phyloP scores from a whole-genome alignment of 2,797 vertebrate species.

The Sebastes taczanowskii region DNA sequence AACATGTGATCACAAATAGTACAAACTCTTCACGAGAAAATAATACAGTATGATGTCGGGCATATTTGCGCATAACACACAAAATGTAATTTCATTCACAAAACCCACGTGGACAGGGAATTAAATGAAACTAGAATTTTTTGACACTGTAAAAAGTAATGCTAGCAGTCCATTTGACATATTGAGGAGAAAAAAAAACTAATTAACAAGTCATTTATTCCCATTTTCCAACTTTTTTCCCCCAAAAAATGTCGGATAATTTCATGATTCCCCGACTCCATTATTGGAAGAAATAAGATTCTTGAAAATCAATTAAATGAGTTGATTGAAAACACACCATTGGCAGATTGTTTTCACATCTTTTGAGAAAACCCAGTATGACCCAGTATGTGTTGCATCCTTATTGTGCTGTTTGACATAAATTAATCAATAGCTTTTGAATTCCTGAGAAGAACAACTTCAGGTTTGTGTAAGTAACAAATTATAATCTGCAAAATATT shows the following conservation, averaged over 20 bases:
- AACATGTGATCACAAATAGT: background rate
- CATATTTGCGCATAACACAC: background rate
- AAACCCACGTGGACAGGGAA: background rate
- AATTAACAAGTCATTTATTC: background rate
- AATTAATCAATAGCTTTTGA: background rate
- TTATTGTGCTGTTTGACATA: background rate
- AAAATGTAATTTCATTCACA: background rate
- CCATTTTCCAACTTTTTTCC: accelerated
- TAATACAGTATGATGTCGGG: background rate
- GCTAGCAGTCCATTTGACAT: conserved; percentile 3
- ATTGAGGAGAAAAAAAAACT: background rate
- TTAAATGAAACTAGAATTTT: background rate
- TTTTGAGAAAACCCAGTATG: background rate
- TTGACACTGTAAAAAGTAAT: conserved; percentile 26
- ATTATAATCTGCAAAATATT: background rate
- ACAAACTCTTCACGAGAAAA: background rate
- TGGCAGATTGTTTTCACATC: background rate
- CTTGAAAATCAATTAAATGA: background rate
- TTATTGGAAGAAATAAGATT: background rate
- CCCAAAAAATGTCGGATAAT: background rate
- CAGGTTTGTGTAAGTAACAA: background rate
- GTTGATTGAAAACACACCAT: background rate
- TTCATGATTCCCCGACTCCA: background rate
- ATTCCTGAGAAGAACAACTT: background rate
- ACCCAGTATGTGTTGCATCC: background rate